Evolutionary conservation across 2,113 vertebrate genomes (phyloP).

Genomic region (Centropus bengalensis): DNA sequence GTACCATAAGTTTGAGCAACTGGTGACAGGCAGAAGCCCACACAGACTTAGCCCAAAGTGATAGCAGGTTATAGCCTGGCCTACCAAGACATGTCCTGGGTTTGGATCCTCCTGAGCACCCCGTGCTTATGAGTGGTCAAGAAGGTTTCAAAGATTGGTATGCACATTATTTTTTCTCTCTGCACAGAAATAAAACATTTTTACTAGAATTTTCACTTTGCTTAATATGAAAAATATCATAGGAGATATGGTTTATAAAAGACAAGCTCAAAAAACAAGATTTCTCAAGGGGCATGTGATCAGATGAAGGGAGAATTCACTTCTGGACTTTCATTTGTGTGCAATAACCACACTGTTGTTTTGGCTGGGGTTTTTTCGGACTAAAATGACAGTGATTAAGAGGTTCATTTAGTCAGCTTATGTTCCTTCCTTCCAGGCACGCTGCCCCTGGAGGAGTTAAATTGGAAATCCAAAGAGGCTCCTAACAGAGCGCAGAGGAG

Average conservation of each 20-base stretch:
- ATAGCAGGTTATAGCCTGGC: background rate
- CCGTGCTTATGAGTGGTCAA: background rate
- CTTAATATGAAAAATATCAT: background rate
- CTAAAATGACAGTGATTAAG: conserved; percentile 28
- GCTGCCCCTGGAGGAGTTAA: conserved; percentile 10
- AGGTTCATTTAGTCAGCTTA: conserved; percentile 10
- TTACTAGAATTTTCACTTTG: background rate
- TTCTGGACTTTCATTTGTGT: conserved; percentile 11
- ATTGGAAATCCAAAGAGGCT: conserved; percentile 24
- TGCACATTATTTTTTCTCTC: background rate
- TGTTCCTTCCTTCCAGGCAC: background rate
- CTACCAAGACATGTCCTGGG: background rate
- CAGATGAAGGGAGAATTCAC: background rate
- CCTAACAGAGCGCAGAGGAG: background rate
- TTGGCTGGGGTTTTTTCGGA: background rate
- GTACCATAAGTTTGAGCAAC: background rate
- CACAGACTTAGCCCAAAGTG: background rate
- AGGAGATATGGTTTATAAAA: background rate
- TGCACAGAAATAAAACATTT: background rate
- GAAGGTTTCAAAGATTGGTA: background rate
- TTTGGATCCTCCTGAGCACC: background rate
- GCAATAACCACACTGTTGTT: background rate
- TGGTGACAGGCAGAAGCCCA: background rate
- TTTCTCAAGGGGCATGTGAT: conserved; percentile 7
- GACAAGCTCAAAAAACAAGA: background rate